These are phyloP conservation scores for Diabrotica balteata DNA, from an alignment of 2,888 invertebrate genomes.

Conservation along the genomic window DNA sequence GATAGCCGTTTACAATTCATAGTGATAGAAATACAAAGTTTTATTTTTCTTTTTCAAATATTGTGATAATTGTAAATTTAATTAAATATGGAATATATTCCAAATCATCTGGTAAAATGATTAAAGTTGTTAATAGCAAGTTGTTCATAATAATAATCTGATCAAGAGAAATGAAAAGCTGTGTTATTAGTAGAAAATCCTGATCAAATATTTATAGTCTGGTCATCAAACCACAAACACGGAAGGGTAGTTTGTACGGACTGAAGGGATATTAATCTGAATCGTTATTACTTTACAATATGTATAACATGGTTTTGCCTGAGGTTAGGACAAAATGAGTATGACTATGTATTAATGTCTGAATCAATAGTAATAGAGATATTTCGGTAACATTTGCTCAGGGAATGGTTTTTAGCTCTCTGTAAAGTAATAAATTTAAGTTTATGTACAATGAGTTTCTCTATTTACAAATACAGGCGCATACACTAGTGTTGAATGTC, in stretches of 20 bases:
- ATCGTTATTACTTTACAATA: conserved; percentile 11
- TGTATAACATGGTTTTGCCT: conserved; percentile 5
- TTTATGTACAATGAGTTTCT: neutral
- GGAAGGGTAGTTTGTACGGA: neutral
- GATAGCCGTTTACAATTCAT: too few species aligned
- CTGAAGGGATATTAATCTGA: conserved; percentile 4
- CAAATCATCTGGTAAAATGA: too few species aligned
- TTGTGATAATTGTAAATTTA: too few species aligned
- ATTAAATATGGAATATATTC: too few species aligned
- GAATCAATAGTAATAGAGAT: conserved; percentile 1
- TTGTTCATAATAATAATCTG: conserved; percentile 2
- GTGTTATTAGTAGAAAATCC: neutral
- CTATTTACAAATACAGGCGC: too few species aligned
- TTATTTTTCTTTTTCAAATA: too few species aligned
- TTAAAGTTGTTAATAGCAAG: too few species aligned
- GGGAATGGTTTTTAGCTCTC: neutral
- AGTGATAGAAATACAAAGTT: too few species aligned
- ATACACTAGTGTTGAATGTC: too few species aligned
- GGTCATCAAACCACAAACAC: conserved; percentile 6
- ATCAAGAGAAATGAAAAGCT: neutral
- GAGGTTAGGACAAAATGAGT: conserved; percentile 7
- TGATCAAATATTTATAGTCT: conserved; percentile 10
- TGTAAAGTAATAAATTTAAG: neutral
- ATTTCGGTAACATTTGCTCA: neutral
- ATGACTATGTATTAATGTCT: conserved; percentile 3